Percentiles rank a stretch among this genome's conserved stretches.
Conservation (phyloP, 2,113 vertebrate genomes). For the Corythaeola cristata region DNA sequence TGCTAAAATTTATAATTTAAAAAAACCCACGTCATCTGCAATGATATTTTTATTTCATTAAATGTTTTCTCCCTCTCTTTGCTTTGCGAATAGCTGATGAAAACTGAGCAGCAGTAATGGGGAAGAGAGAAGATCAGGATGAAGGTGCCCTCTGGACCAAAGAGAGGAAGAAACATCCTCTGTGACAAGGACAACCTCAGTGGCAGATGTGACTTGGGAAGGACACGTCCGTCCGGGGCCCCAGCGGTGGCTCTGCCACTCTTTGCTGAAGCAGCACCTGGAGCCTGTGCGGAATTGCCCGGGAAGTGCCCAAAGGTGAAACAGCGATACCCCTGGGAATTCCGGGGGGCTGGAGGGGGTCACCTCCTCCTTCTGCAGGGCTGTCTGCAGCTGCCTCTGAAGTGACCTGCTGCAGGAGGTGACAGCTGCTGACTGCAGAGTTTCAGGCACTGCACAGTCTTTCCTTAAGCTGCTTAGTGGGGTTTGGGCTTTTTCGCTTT, state of each 20-base stretch:
- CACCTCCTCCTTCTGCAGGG: neutral
- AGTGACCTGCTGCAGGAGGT: neutral
- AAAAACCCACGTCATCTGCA: fast-evolving
- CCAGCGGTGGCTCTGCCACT: neutral
- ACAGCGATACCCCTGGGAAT: neutral
- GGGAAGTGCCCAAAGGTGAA: neutral
- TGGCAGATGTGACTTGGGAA: constrained; percentile 80
- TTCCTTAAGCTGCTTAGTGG: neutral
- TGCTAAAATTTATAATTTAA: neutral
- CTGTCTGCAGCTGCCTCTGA: neutral
- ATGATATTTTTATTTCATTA: too few relatives aligned
- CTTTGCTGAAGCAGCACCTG: neutral
- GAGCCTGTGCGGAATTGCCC: fast-evolving
- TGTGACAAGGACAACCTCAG: constrained; percentile 76
- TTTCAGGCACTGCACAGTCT: neutral
- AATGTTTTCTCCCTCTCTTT: neutral
- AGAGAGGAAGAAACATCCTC: constrained; percentile 66
- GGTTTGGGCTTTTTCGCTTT: neutral
- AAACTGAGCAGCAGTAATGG: constrained; percentile 85
- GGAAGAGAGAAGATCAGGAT: constrained; percentile 83
- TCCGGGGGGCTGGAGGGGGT: neutral
- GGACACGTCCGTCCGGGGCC: constrained; percentile 36
- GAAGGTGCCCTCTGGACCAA: constrained; percentile 77
- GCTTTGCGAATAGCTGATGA: constrained; percentile 71
- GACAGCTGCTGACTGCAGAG: too few relatives aligned